These are phyloP conservation scores for Butorides virescens DNA, from an alignment of 2,113 vertebrate genomes.

Conservation along the genomic window DNA sequence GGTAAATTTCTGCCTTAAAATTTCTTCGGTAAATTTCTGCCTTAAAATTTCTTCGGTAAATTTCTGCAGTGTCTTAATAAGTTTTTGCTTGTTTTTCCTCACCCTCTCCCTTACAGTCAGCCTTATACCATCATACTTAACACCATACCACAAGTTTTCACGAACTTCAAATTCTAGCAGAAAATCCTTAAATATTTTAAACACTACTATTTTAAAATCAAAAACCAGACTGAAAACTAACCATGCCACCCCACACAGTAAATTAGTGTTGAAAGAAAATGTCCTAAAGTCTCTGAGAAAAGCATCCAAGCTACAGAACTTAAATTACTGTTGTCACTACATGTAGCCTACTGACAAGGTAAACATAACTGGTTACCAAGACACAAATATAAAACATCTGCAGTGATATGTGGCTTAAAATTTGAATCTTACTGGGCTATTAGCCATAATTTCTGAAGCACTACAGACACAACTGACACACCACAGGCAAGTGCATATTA, in stretches of 20 bases:
- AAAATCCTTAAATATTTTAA: background rate
- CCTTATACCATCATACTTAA: background rate
- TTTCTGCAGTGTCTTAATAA: background rate
- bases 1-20: no score
- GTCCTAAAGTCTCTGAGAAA: background rate
- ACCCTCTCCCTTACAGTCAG: background rate
- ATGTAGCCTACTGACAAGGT: background rate
- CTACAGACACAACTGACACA: background rate
- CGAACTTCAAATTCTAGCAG: background rate
- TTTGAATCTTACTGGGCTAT: background rate
- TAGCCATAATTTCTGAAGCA: background rate
- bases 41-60: background rate
- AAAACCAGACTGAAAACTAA: background rate
- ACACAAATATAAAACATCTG: background rate
- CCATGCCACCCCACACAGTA: background rate
- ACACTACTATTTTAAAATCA: background rate
- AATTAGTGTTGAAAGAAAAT: background rate
- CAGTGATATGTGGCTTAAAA: background rate
- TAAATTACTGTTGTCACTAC: background rate
- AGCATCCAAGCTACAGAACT: background rate
- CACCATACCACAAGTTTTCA: background rate
- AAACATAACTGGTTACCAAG: slow-evolving; percentile 1
- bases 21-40: background rate
- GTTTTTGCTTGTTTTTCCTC: background rate
- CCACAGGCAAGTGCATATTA: background rate